Base-by-base conservation (phyloP, 92 coral and sea anemone genomes). In the Epizoanthus rinbou region DNA sequence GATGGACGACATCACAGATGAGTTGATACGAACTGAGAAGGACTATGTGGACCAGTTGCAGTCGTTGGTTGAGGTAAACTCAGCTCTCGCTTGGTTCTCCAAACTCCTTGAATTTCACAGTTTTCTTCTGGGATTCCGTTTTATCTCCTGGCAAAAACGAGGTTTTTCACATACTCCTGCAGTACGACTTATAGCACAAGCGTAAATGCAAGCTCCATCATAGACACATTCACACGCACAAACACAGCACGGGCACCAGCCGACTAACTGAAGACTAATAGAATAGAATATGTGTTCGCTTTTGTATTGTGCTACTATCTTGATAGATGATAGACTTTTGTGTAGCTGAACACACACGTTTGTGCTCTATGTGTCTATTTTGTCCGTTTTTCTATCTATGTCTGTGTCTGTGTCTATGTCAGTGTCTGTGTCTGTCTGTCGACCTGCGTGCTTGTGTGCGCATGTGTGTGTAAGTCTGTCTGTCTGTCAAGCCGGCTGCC, bases 41-140 rank as follows among this genome's bases (percentile, higher is more conserved):
- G 82, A 86, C 41, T 97, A 97, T 82, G 91, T 92, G 69, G 91
- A 86, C 28, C 96, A 93, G 37, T 89, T 97, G 24, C 79, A 72
- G 47, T 88, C 98, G 0, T 85, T 93, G 78, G 95, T 95, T 25
- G 94, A 97, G 98, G 99, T 93, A 68, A 28, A 74, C 6, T 6
- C 14, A 57, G 39, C 10, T 7, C 24, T 22, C 6, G 50, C 15
- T 1, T 0, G 24, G 11, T 75, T 25, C 43, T 37, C 43, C 43
- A 37, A 37, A 37, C 43, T 37, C 5, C 43, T 37, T 3, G 6
- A 37, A 37, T 37, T 37, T 37, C 43, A 37, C 6, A 37, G 43
- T 37, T 37, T 37, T 37, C 43, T 37, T 37, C 43, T 37, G 5
- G 43, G 43, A 37, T 37, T 37, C 43, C 3, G 43, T 37, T 1